Conservation (phyloP, 2,888 invertebrate species). For the Drosophila ustulata region DNA sequence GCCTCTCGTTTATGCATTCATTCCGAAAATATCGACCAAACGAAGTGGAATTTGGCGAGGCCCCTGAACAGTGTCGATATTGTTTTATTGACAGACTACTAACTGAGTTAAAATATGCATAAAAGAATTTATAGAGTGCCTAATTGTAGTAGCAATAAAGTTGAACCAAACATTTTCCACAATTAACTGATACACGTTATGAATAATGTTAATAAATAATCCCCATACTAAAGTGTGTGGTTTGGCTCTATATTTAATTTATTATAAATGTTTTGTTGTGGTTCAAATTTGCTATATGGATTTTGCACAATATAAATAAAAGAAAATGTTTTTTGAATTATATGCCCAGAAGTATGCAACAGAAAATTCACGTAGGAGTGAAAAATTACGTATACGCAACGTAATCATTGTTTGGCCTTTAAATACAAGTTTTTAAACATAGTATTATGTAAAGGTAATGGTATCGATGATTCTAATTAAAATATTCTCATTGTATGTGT, state of each 20-base stretch:
- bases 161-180: background rate
- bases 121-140: background rate
- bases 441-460: too few species aligned
- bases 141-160: background rate
- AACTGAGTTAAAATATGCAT: background rate
- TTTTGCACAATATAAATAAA: too few species aligned
- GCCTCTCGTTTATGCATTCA: slow-evolving; percentile 16
- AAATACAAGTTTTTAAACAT: too few species aligned
- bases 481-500: background rate
- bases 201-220: background rate
- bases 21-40: slow-evolving; percentile 50
- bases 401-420: too few species aligned
- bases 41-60: slow-evolving; percentile 14
- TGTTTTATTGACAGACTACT: slow-evolving; percentile 14
- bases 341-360: background rate
- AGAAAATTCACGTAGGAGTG: background rate
- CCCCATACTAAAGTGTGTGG: too few species aligned
- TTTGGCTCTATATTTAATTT: too few species aligned
- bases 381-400: too few species aligned
- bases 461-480: too few species aligned
- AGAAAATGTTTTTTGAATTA: background rate
- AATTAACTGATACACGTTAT: background rate
- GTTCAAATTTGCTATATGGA: too few species aligned
- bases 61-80: slow-evolving; percentile 9
- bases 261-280: too few species aligned